Evolutionary conservation across 2,797 vertebrate genomes (phyloP).

Genomic region (Bradypus variegatus): DNA sequence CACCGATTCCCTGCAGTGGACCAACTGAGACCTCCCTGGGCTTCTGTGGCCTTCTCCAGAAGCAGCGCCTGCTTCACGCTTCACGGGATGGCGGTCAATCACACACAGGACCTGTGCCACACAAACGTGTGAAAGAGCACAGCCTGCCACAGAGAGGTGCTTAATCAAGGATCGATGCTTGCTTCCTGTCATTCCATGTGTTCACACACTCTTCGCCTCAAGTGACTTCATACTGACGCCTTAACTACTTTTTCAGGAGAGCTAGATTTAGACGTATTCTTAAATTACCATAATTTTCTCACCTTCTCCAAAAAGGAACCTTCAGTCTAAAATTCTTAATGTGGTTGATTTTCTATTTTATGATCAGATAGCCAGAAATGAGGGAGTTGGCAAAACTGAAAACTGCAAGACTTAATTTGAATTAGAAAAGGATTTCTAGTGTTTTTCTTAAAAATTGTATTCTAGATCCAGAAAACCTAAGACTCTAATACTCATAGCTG

Average conservation of each 20-base stretch:
- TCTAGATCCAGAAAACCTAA: background rate
- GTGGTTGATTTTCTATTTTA: background rate
- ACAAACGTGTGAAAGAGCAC: background rate
- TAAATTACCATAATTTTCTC: background rate
- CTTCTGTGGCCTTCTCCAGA: background rate
- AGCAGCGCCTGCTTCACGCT: slow-evolving; percentile 9
- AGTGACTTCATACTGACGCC: background rate
- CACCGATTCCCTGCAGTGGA: background rate
- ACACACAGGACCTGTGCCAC: background rate
- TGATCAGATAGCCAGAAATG: background rate
- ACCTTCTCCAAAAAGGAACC: background rate
- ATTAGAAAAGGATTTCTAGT: background rate
- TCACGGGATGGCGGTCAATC: background rate
- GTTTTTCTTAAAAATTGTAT: background rate
- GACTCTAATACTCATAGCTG: background rate
- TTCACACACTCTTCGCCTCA: background rate
- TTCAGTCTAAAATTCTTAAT: background rate
- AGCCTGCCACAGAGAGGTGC: background rate
- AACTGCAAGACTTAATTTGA: background rate
- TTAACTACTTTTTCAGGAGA: background rate
- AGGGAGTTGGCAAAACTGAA: background rate
- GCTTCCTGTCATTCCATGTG: background rate
- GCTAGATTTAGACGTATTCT: background rate
- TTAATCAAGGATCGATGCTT: fast-evolving
- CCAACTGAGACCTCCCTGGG: slow-evolving; percentile 25